Base-by-base conservation (phyloP, 2,888 invertebrate species). In the Anoncus sp. region DNA sequence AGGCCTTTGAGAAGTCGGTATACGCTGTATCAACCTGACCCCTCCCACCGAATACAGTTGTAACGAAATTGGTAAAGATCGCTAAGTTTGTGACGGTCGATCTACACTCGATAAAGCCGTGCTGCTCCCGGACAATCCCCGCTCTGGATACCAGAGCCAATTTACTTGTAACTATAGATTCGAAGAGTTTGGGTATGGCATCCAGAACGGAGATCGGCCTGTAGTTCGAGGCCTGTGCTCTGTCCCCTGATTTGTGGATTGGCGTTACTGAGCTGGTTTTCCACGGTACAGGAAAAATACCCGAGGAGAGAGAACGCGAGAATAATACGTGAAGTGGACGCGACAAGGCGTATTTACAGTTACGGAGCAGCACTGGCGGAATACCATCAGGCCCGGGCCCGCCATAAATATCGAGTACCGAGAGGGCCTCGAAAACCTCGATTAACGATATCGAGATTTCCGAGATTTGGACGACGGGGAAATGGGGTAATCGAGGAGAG, bases 191-290 rank as follows among this genome's bases (percentile, higher is more conserved):
- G 3, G 45, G 16, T 9, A 74, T 5, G 0, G 67, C 45, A 9
- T 40, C 27, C 5, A 55, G 14, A 16, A 67, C 14, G 0, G 57
- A 59, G 20, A 74, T 66, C 7, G 73, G 65, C 20, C 57, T 40
- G 24, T 67, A 74, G 22, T 74, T 74, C 4, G 24, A n/a, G n/a
- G 55, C 31, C 1, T 24, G 14, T 12, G 57, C 43, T n/a, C 16
- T 74, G 16, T 38, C 14, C 10, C 59, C 74, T 7, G 49, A 47
- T 43, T 67, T 74, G 14, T 67, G 31, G 22, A 67, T 57, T 1
- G 74, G 67, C 18, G 20, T 47, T 0, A 74, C 66, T 5, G 27
- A 16, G 1, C 57, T 55, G 1, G 16, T 20, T 38, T 66, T 74
- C 66, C 66, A 74, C 2, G 22, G 16, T 2, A 31, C 6, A 9